Evolutionary conservation across 2,888 invertebrate genomes (phyloP).

Genomic region (Polydrusus cervinus): DNA sequence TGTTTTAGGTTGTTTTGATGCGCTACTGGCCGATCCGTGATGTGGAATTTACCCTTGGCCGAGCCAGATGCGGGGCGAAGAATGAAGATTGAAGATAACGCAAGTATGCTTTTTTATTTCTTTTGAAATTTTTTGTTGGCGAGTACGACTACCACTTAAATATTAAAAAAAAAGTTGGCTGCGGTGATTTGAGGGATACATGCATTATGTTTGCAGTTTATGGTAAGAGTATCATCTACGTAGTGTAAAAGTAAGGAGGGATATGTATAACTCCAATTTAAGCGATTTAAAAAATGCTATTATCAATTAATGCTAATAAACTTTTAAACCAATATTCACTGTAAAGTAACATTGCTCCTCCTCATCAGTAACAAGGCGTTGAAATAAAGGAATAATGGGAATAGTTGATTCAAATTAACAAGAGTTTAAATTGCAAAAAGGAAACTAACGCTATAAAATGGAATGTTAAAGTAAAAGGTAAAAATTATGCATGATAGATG

Average conservation of each 20-base stretch:
- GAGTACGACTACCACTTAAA: conserved; percentile 42
- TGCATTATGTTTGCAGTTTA: conserved; percentile 24
- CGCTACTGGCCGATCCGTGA: conserved; percentile 49
- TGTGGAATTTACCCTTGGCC: conserved; percentile 56
- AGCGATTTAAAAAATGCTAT: neutral
- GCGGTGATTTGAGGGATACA: conserved; percentile 16
- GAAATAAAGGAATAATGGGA: too few relatives aligned
- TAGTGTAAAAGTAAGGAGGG: neutral
- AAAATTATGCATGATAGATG: too few relatives aligned
- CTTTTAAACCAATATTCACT: too few relatives aligned
- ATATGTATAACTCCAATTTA: too few relatives aligned
- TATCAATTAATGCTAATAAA: too few relatives aligned
- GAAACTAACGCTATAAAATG: too few relatives aligned
- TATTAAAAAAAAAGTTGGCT: conserved; percentile 31
- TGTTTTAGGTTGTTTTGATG: conserved; percentile 14
- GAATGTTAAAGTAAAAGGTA: too few relatives aligned
- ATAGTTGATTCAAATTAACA: too few relatives aligned
- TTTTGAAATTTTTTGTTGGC: conserved; percentile 46
- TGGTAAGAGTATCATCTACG: conserved; percentile 6
- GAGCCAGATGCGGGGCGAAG: conserved; percentile 55
- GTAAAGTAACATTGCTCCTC: too few relatives aligned
- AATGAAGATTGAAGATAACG: conserved; percentile 55
- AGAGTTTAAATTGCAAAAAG: too few relatives aligned
- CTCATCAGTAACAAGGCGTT: too few relatives aligned
- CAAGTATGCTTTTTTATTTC: conserved; percentile 45